Evolutionary conservation across 2,888 invertebrate genomes (phyloP), one percentile per base, ranked within the genome.

Genomic region (Eupithecia abbreviata): DNA sequence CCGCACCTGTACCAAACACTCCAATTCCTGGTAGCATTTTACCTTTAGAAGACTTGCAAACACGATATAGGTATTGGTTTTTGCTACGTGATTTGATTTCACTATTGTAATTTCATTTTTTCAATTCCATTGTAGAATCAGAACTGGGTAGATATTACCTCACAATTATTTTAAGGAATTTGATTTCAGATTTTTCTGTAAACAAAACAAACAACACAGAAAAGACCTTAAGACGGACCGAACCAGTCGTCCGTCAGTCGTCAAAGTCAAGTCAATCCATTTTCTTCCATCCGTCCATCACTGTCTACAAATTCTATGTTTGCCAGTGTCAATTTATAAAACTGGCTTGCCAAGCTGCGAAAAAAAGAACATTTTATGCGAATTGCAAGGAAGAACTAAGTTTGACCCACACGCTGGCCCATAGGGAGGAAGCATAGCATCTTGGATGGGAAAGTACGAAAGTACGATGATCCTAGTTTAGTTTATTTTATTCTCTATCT

Each of bases 11-110:
- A 72, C 99, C 99, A 93, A 99, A 99, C 73, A 99, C 97, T 82
- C 98, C 99, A 83, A 99, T 98, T 82, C 98, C 98, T 80, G 98
- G 98, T 85, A 99, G 95, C 98, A 98, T 98, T 90, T 83, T 90
- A 49, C 10, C 18, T 68, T n/a, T 4, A n/a, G 0, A 1, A n/a
- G 18, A 10, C 30, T 18, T 41, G 45, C 45, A 30, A 69, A 45
- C 30, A 49, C 45, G 2, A 5, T 47, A 4, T 51, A 51, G 2
- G 49, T 15, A 13, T 13, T 66, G 6, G 15, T 42, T 2, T 66
- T 66, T 66, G 66, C 15, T 66, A 42, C 1, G 42, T 42, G 66
- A 66, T 42, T 66, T 42, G 66, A 66, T 42, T 66, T 42, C 42
- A 42, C 2, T 42, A 66, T 15, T 66, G n/a, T 12, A 10, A 30